Conservation (phyloP, 2,888 invertebrate species). For the Tryphoninae sp. region DNA sequence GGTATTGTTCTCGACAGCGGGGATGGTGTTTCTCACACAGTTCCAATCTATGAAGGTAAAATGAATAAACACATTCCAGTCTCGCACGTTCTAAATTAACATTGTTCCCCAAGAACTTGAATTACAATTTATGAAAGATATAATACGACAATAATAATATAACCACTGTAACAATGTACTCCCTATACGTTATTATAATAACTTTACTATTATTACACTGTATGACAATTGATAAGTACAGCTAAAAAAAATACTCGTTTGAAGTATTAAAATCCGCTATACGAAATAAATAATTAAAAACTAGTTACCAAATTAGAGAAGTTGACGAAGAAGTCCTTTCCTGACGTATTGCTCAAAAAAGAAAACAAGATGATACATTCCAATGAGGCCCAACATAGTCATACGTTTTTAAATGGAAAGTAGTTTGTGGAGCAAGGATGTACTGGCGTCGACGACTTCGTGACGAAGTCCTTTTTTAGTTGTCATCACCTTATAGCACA, state of each 20-base stretch:
- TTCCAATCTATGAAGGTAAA: conserved; percentile 83
- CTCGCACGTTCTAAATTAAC: background rate
- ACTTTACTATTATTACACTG: too few species aligned
- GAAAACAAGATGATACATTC: conserved; percentile 26
- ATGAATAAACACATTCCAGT: background rate
- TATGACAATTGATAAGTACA: background rate
- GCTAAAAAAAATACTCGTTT: background rate
- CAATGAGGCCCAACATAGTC: conserved; percentile 40
- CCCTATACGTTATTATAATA: too few species aligned
- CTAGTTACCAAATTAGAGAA: background rate
- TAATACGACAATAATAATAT: too few species aligned
- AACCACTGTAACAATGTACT: too few species aligned
- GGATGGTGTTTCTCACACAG: conserved; percentile 81
- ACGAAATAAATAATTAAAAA: background rate
- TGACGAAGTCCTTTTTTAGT: conserved; percentile 55
- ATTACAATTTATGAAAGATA: background rate
- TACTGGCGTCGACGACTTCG: background rate
- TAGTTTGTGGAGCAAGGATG: conserved; percentile 58
- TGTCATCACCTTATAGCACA: conserved; percentile 7
- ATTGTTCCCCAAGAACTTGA: background rate
- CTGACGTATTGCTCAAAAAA: background rate
- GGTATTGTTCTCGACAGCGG: conserved; percentile 83
- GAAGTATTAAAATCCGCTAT: background rate
- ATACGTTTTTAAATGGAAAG: conserved; percentile 59
- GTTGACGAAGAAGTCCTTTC: background rate